phyloP scores from a whole-genome alignment of 2,113 vertebrate genomes.

The Daboia siamensis region DNA sequence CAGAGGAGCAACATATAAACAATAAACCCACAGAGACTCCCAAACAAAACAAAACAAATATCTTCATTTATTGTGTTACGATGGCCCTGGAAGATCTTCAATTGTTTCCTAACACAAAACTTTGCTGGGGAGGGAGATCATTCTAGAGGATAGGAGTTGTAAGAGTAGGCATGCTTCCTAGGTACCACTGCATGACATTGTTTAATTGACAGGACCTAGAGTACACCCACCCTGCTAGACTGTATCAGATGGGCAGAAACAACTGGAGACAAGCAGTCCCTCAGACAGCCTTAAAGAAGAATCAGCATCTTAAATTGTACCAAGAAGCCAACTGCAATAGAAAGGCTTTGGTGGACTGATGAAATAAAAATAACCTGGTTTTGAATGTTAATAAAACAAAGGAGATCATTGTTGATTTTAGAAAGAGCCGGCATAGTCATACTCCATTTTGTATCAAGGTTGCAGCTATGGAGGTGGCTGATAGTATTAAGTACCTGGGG shows the following conservation, averaged over 20 bases:
- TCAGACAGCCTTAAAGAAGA: neutral
- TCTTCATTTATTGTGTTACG: neutral
- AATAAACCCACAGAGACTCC: neutral
- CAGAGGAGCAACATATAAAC: neutral
- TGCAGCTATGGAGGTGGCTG: no score
- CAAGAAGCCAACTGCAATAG: neutral
- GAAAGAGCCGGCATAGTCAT: no score
- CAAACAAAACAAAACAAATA: neutral
- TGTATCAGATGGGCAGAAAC: neutral
- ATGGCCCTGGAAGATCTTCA: neutral
- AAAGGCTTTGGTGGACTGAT: no score
- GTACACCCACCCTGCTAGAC: neutral
- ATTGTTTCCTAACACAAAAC: neutral
- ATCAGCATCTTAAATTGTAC: neutral
- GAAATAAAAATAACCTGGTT: no score
- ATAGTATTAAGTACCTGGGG: no score
- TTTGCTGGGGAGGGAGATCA: neutral
- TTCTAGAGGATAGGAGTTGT: neutral
- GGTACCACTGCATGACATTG: neutral
- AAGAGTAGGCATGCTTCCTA: neutral
- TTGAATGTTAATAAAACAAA: no score
- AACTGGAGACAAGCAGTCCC: neutral
- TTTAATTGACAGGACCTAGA: neutral
- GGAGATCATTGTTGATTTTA: no score
- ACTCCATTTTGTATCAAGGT: no score